Evolutionary conservation across 2,888 invertebrate species (phyloP).

Genomic region (Tachystola acroxantha): DNA sequence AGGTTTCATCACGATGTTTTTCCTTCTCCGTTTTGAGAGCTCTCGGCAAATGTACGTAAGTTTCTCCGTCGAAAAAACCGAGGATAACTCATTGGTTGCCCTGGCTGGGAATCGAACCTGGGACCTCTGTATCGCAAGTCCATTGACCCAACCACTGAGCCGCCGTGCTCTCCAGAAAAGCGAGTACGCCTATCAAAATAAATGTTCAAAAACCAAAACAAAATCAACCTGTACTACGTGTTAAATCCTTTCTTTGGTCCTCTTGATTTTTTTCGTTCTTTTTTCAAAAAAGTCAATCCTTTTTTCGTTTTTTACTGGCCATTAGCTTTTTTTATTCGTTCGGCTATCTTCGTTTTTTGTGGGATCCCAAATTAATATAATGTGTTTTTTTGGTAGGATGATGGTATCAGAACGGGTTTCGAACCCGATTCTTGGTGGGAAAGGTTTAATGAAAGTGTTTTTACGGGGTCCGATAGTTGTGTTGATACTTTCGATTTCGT

Average conservation of each 20-base stretch:
- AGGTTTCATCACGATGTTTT: no score
- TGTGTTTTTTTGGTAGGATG: slow-evolving; percentile 55
- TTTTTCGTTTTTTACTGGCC: slow-evolving; percentile 66
- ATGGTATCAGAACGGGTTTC: slow-evolving; percentile 61
- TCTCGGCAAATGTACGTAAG: no score
- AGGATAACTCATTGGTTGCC: no score
- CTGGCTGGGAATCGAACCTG: no score
- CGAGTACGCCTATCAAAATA: no score
- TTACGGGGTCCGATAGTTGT: slow-evolving; percentile 40
- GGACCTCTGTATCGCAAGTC: no score
- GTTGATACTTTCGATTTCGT: slow-evolving; percentile 63
- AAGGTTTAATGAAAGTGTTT: slow-evolving; percentile 72
- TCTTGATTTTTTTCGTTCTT: slow-evolving; percentile 40
- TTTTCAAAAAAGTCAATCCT: slow-evolving; percentile 53
- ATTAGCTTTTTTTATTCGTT: slow-evolving; percentile 71
- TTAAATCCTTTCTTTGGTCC: slow-evolving; percentile 60
- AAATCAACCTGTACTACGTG: slow-evolving; percentile 57
- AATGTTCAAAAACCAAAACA: no score
- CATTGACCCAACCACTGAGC: no score
- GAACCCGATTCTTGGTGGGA: slow-evolving; percentile 49
- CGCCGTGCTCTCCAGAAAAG: no score
- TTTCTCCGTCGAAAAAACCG: no score
- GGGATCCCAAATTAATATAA: slow-evolving; percentile 76
- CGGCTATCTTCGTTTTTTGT: slow-evolving; percentile 71
- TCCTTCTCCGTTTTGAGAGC: no score